Conservation (phyloP, 2,113 vertebrate genomes). For the Oophaga pumilio region DNA sequence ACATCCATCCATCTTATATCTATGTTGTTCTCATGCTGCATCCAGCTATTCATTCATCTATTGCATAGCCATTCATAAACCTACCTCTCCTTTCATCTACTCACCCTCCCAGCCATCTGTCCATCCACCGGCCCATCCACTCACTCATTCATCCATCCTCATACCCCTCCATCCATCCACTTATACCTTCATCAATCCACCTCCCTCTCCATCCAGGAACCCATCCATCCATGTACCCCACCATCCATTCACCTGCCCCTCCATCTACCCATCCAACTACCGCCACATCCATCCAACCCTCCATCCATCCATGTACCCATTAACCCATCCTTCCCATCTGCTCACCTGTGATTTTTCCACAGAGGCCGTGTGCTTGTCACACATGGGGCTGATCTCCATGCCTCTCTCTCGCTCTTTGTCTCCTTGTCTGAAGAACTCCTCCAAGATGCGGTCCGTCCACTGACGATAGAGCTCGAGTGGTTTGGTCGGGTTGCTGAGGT, state of each 20-base stretch:
- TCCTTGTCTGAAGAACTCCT: slow-evolving; percentile 91
- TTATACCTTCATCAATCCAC: no score
- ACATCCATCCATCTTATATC: not conserved
- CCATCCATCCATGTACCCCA: no score
- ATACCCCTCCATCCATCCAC: no score
- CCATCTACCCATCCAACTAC: not conserved
- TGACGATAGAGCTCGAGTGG: slow-evolving; percentile 88
- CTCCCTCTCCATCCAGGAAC: no score
- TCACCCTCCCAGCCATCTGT: no score
- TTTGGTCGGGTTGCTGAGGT: slow-evolving; percentile 92
- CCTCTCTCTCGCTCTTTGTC: slow-evolving; percentile 87
- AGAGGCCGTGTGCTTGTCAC: slow-evolving; percentile 90
- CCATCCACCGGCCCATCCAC: no score
- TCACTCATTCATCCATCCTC: no score
- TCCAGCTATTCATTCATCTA: no score
- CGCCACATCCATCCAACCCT: not conserved
- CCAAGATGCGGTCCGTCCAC: slow-evolving; percentile 93
- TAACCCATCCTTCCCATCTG: not conserved
- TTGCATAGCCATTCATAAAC: no score
- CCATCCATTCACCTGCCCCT: no score
- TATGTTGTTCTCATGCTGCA: no score
- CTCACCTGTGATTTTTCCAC: slow-evolving; percentile 92
- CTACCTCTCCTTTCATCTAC: no score
- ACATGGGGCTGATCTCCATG: slow-evolving; percentile 95
- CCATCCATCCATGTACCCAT: not conserved